Base-by-base conservation (phyloP, 2,797 vertebrate species). In the Hozukius guyotensis region DNA sequence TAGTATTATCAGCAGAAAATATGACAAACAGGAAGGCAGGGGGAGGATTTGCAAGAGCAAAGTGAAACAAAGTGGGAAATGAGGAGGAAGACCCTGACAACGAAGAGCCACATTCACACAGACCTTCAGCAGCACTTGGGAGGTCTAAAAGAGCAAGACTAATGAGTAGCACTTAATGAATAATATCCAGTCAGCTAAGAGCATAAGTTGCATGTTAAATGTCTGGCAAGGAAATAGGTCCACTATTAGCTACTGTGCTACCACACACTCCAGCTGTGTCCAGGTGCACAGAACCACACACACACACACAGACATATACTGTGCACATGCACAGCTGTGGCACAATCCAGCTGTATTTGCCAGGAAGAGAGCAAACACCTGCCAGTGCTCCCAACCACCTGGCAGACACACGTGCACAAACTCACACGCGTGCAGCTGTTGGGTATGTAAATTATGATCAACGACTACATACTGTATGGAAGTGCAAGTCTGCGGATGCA, bases 331-430 rank as follows among this genome's bases (percentile, higher is more conserved):
- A 88, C 92, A 93, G 91, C 93, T 94, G 93, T 92, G 91, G 83
- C 75, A 89, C 73, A 81, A 86, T 87, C 88, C 93, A 94, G 93
- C 92, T 93, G 94, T 86, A 84, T 89, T 92, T 82, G 83, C 86
- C 82, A 87, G 83, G 75, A 81, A 38, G 1, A 88, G 88, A 77
- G 77, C 84, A 87, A 92, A 92, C 94, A 95, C 94, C 94, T 95
- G 94, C 85, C 86, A 89, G 78, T 83, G 76, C 80, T 89, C 89
- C 76, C 59, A 77, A 90, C 88, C 94, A 95, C 94, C 93, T 94
- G 94, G 92, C 82, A 87, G 67, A 88, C 88, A 84, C 84, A 84
- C 78, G 3, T 72, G 73, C 62, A 74, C 82, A 80, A 24, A 71
- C 61, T 77, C 78, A 74, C 69, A 78, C 13, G 18, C 67, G 65